These are phyloP conservation scores for Macropodus opercularis DNA, from an alignment of 2,797 vertebrate species.

Conservation along the genomic window DNA sequence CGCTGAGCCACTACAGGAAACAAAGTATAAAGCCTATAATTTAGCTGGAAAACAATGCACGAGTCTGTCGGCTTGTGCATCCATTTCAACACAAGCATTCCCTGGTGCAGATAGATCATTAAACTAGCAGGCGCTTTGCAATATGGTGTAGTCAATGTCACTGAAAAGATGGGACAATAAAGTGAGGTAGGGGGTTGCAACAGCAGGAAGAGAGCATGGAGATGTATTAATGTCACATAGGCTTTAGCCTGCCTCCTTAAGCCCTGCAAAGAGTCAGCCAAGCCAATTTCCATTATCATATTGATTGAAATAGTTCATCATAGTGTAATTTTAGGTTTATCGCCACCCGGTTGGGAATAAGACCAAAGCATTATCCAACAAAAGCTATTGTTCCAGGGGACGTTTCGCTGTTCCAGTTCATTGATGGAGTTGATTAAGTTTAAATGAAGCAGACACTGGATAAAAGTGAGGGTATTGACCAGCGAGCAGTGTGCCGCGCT, in stretches of 20 bases:
- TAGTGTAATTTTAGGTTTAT: conserved; percentile 95
- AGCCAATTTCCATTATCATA: conserved; percentile 98
- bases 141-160: conserved; percentile 87
- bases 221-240: conserved; percentile 82
- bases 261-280: conserved; percentile 84
- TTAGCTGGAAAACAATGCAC: conserved; percentile 82
- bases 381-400: conserved; percentile 97
- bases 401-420: conserved; percentile 98
- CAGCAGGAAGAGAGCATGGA: conserved; percentile 73
- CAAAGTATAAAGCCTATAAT: conserved; percentile 88
- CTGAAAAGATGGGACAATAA: conserved; percentile 79
- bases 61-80: conserved; percentile 81
- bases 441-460: conserved; percentile 99
- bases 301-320: conserved; percentile 99
- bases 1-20: conserved; percentile 87
- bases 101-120: conserved; percentile 89
- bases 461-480: conserved; percentile 99
- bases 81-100: conserved; percentile 87
- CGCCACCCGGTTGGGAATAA: conserved; percentile 87
- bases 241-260: conserved; percentile 82
- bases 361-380: conserved; percentile 95
- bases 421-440: conserved; percentile 99
- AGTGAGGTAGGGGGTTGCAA: conserved; percentile 72
- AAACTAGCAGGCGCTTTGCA: conserved; percentile 82
- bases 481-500: conserved; percentile 87